These are phyloP conservation scores for Tachypleus tridentatus DNA, from an alignment of 1,140 invertebrate genomes.

Conservation along the genomic window DNA sequence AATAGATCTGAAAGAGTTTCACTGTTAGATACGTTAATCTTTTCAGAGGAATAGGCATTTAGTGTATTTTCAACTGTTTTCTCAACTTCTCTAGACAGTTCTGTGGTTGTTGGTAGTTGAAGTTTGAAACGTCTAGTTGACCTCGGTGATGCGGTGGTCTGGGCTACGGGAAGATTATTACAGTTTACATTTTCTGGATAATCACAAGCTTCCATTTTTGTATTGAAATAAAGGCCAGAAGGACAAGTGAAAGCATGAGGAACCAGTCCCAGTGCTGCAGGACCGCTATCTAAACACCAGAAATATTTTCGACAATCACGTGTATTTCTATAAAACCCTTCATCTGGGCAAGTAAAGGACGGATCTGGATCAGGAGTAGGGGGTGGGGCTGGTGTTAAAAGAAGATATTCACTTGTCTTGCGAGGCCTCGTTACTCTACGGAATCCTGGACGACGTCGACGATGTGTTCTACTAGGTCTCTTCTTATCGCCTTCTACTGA, in stretches of 20 bases:
- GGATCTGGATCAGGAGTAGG: slow-evolving; percentile 77
- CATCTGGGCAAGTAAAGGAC: slow-evolving; percentile 82
- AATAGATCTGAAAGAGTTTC: slow-evolving; percentile 15
- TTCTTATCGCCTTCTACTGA: neutral
- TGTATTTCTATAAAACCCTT: slow-evolving; percentile 87
- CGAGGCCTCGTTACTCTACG: neutral
- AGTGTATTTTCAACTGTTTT: neutral
- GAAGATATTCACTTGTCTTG: slow-evolving; percentile 7
- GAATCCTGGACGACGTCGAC: neutral
- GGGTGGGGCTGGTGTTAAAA: slow-evolving; percentile 67
- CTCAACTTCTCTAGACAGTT: neutral
- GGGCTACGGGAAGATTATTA: slow-evolving; percentile 18
- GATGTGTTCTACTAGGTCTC: neutral
- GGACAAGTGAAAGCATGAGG: slow-evolving; percentile 89
- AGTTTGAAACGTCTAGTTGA: slow-evolving; percentile 5
- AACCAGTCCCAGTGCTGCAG: slow-evolving; percentile 73
- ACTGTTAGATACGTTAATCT: neutral
- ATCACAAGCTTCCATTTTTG: slow-evolving; percentile 79
- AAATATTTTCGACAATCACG: slow-evolving; percentile 89
- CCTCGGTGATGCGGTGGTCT: slow-evolving; percentile 3
- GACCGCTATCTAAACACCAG: slow-evolving; percentile 82
- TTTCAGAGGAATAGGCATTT: neutral
- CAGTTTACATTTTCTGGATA: slow-evolving; percentile 78
- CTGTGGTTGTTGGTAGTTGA: slow-evolving; percentile 9
- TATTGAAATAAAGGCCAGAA: slow-evolving; percentile 79